phyloP scores from a whole-genome alignment of 2,797 vertebrate species.

The Cyclopterus lumpus region DNA sequence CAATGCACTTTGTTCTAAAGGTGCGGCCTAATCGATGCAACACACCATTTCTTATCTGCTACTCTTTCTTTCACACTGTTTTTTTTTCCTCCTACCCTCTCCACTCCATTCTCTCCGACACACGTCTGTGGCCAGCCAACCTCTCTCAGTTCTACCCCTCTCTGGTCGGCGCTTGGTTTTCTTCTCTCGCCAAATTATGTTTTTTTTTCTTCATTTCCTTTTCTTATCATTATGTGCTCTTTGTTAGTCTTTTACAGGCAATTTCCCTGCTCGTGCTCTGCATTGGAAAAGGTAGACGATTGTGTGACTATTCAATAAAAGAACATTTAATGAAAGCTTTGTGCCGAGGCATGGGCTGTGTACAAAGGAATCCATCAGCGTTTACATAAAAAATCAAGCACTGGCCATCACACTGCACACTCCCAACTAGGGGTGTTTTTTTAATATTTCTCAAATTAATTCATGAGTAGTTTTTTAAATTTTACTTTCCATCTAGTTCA shows the following conservation, averaged over 20 bases:
- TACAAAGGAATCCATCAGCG: slow-evolving; percentile 16
- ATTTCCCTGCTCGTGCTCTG: slow-evolving; percentile 44
- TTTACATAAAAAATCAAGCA: slow-evolving; percentile 9
- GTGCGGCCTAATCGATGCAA: slow-evolving; percentile 7
- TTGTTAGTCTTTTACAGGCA: slow-evolving; percentile 43
- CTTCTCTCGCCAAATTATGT: slow-evolving; percentile 22
- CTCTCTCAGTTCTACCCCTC: slow-evolving; percentile 21
- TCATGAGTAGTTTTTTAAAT: not conserved
- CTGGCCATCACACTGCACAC: slow-evolving; percentile 2
- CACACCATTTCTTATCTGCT: slow-evolving; percentile 9
- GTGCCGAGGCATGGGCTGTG: slow-evolving; percentile 13
- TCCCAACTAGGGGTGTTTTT: not conserved
- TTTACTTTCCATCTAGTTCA: not conserved
- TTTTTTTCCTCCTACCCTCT: not conserved
- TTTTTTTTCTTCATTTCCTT: slow-evolving; percentile 10
- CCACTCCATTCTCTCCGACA: slow-evolving; percentile 10
- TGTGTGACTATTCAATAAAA: slow-evolving; percentile 41
- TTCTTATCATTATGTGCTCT: slow-evolving; percentile 28
- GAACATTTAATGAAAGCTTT: slow-evolving; percentile 46
- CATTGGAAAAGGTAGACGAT: slow-evolving; percentile 23
- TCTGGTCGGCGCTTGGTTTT: slow-evolving; percentile 43
- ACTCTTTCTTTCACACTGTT: not conserved
- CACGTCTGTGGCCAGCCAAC: slow-evolving; percentile 30
- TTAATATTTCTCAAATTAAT: not conserved
- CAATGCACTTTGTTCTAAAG: not conserved